Percentiles rank a stretch among this genome's conserved stretches.
Evolutionary conservation across 2,113 vertebrate species (phyloP).

Genomic region (Cepphus grylle): DNA sequence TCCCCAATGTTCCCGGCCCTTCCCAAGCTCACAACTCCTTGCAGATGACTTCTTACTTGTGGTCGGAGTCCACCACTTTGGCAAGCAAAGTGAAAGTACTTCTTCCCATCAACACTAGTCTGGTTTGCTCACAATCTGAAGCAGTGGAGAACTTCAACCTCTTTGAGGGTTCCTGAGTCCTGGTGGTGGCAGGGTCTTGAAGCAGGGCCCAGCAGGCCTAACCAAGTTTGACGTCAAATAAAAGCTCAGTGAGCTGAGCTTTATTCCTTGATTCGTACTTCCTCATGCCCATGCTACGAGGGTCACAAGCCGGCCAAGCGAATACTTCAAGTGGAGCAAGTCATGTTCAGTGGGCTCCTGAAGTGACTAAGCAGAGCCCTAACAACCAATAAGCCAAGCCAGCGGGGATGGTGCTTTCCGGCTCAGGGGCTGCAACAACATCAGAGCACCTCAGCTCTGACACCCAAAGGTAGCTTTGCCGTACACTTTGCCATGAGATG

Average conservation of each 20-base stretch:
- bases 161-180: neutral
- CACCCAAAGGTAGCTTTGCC: neutral
- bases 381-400: neutral
- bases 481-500: accelerated
- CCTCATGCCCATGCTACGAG: accelerated
- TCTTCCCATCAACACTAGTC: neutral
- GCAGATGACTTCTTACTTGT: neutral
- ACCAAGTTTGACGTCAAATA: neutral
- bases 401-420: neutral
- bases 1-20: neutral
- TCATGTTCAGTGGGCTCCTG: neutral
- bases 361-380: neutral
- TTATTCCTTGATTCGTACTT: neutral
- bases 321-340: neutral
- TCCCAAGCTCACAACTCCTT: neutral
- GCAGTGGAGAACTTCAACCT: neutral
- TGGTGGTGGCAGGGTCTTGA: neutral
- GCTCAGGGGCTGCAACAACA: accelerated
- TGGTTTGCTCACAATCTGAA: accelerated
- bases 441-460: neutral
- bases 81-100: neutral
- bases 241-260: neutral
- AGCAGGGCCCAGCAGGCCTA: neutral
- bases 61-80: neutral
- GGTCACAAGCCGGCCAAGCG: neutral